Conservation (phyloP, 1,140 invertebrate genomes). For the Lasioglossum albipes region DNA sequence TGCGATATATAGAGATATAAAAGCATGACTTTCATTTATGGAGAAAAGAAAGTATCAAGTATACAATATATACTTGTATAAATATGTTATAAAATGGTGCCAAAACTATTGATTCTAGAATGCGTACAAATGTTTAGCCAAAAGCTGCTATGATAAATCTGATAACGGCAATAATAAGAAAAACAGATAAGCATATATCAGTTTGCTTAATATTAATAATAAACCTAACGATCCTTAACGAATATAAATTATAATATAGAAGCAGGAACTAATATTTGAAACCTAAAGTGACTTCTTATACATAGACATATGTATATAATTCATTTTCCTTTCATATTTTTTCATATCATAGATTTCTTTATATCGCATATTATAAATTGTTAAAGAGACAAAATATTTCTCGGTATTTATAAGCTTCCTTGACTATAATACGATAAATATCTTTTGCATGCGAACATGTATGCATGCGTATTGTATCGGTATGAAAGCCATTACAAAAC, state of each 20-base stretch:
- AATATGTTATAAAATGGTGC: slow-evolving; percentile 61
- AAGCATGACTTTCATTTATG: slow-evolving; percentile 41
- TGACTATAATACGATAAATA: slow-evolving; percentile 43
- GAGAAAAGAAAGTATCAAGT: slow-evolving; percentile 47
- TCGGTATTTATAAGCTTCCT: slow-evolving; percentile 47
- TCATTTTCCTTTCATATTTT: slow-evolving; percentile 12
- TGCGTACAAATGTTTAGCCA: slow-evolving; percentile 68
- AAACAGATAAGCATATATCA: slow-evolving; percentile 33
- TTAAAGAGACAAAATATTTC: slow-evolving; percentile 43
- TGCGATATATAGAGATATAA: slow-evolving; percentile 51
- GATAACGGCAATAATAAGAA: slow-evolving; percentile 53
- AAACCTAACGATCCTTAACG: slow-evolving; percentile 33
- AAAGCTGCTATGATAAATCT: slow-evolving; percentile 59
- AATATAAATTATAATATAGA: slow-evolving; percentile 16
- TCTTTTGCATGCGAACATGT: slow-evolving; percentile 57
- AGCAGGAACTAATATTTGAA: slow-evolving; percentile 9
- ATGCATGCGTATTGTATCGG: slow-evolving; percentile 57
- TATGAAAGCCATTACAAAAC: slow-evolving; percentile 23
- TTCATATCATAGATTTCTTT: slow-evolving; percentile 32
- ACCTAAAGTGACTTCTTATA: slow-evolving; percentile 10
- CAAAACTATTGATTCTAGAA: slow-evolving; percentile 61
- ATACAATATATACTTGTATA: slow-evolving; percentile 34
- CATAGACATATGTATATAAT: slow-evolving; percentile 4
- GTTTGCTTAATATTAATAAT: slow-evolving; percentile 38
- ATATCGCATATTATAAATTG: slow-evolving; percentile 21